Percentiles rank a stretch among this genome's conserved stretches.
Conservation (phyloP, 2,797 vertebrate species). For the Chloroceryle amazona region DNA sequence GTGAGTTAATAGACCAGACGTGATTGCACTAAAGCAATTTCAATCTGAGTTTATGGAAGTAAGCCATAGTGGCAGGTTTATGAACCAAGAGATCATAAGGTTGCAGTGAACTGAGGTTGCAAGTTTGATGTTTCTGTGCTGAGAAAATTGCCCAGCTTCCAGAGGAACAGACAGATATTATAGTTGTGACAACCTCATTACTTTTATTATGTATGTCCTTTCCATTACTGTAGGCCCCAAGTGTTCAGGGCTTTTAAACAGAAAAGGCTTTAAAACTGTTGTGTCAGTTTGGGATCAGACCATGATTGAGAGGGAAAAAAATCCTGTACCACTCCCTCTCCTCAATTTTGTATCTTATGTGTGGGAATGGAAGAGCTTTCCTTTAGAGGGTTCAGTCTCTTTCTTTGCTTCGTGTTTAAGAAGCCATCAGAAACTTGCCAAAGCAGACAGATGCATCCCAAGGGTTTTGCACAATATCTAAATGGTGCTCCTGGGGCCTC, state of each 20-base stretch:
- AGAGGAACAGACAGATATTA: not conserved
- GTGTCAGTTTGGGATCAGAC: not conserved
- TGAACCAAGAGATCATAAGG: slow-evolving; percentile 60
- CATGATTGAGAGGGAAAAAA: not conserved
- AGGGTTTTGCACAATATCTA: not conserved
- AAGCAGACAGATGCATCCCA: not conserved
- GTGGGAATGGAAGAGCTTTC: not conserved
- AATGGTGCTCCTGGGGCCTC: not conserved
- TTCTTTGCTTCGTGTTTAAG: not conserved
- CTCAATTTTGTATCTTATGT: accelerated
- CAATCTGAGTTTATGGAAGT: slow-evolving; percentile 54
- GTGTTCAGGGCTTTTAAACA: not conserved
- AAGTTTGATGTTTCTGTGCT: slow-evolving; percentile 17
- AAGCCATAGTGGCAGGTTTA: slow-evolving; percentile 60
- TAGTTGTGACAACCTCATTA: not conserved
- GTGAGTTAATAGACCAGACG: slow-evolving; percentile 70
- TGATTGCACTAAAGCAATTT: slow-evolving; percentile 67
- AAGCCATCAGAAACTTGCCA: not conserved
- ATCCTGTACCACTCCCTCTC: not conserved
- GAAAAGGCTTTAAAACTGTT: not conserved
- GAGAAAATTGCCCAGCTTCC: slow-evolving; percentile 41
- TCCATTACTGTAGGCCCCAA: not conserved
- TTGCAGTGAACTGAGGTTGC: slow-evolving; percentile 29
- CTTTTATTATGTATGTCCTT: not conserved
- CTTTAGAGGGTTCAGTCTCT: not conserved